These are phyloP conservation scores for Stenurella melanura DNA, from an alignment of 2,888 invertebrate genomes.

Conservation along the genomic window DNA sequence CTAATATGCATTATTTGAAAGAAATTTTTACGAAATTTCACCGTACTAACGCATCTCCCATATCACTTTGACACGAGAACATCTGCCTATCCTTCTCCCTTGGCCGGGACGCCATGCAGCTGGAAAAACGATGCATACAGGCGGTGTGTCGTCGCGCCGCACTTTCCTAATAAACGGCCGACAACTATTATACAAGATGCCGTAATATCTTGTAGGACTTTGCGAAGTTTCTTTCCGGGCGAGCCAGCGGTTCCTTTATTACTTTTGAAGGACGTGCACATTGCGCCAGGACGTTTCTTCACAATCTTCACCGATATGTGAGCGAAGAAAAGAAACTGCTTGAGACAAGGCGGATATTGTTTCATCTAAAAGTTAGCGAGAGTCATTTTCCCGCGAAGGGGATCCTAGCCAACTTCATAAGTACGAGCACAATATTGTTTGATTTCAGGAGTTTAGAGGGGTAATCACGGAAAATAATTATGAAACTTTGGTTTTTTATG, in stretches of 20 bases:
- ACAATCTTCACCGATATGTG: conserved; percentile 24
- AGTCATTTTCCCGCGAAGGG: background rate
- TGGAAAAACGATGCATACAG: conserved; percentile 33
- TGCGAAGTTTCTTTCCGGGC: conserved; percentile 59
- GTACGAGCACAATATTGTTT: conserved; percentile 31
- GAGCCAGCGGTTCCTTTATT: conserved; percentile 56
- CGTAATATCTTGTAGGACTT: conserved; percentile 62
- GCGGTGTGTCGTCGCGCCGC: conserved; percentile 43
- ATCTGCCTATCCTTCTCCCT: conserved; percentile 2
- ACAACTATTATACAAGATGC: conserved; percentile 60
- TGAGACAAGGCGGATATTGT: conserved; percentile 55
- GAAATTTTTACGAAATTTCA: background rate
- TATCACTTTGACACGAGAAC: conserved; percentile 21
- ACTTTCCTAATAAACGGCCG: conserved; percentile 56
- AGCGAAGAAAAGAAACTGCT: conserved; percentile 19
- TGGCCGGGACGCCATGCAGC: background rate
- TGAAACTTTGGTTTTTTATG: conserved; percentile 1
- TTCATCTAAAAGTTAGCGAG: conserved; percentile 54
- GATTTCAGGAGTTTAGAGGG: conserved; percentile 14
- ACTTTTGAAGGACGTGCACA: conserved; percentile 61
- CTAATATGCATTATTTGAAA: no score
- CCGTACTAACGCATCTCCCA: conserved; percentile 28
- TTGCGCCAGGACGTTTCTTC: conserved; percentile 17
- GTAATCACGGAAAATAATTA: background rate
- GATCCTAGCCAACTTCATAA: conserved; percentile 2